These are phyloP conservation scores for Parelbella ahira DNA, from an alignment of 2,888 invertebrate species.

Conservation along the genomic window DNA sequence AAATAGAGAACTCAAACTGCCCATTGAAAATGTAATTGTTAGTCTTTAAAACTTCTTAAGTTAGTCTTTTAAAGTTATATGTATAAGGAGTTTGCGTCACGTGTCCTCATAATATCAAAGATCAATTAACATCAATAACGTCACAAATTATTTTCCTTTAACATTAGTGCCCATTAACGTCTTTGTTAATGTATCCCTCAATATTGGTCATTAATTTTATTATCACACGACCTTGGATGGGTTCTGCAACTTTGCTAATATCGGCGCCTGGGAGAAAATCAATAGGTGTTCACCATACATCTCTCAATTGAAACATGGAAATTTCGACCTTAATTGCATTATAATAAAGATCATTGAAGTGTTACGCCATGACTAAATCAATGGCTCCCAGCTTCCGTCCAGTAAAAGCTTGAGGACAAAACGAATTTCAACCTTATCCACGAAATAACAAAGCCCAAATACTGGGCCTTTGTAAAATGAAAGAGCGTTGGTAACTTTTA, in stretches of 20 bases:
- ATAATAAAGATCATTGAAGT: too few relatives aligned
- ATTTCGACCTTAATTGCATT: neutral
- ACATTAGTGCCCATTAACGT: too few relatives aligned
- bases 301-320: neutral
- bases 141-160: constrained; percentile 3
- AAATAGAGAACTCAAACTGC: too few relatives aligned
- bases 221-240: constrained; percentile 6
- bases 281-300: neutral
- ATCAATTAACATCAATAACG: constrained; percentile 4
- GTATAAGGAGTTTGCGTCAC: too few relatives aligned
- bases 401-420: neutral
- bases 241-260: neutral
- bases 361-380: too few relatives aligned
- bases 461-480: neutral
- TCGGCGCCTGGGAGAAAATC: constrained; percentile 3
- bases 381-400: constrained; percentile 1
- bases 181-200: constrained; percentile 12
- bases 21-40: too few relatives aligned
- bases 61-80: too few relatives aligned
- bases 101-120: neutral
- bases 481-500: constrained; percentile 1
- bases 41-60: too few relatives aligned
- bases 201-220: constrained; percentile 11
- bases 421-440: neutral
- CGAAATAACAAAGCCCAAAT: neutral